These are phyloP conservation scores for Corythaeola cristata DNA, from an alignment of 2,113 vertebrate species.

Conservation along the genomic window DNA sequence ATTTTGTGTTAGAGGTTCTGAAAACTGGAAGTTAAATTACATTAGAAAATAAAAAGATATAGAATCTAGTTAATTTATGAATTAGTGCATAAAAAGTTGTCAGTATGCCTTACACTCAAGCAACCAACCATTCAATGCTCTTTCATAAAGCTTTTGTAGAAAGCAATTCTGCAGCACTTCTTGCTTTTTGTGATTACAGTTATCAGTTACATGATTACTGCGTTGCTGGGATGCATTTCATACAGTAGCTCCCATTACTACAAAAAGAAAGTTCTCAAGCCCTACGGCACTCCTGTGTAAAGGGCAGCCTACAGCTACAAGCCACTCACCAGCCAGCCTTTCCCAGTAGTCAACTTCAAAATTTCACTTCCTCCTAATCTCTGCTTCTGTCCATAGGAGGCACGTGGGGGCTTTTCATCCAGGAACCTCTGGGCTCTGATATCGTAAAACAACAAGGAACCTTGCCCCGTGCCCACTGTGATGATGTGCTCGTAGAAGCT, in stretches of 20 bases:
- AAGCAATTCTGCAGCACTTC: background rate
- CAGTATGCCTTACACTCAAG: background rate
- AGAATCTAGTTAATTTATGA: background rate
- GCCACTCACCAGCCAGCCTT: slow-evolving; percentile 93
- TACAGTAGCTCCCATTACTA: background rate
- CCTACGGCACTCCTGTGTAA: accelerated
- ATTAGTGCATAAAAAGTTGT: background rate
- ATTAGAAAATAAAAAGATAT: background rate
- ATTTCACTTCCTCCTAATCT: slow-evolving; percentile 83
- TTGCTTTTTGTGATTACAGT: background rate
- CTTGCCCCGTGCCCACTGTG: slow-evolving; percentile 96
- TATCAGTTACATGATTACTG: background rate
- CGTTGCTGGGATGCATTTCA: background rate
- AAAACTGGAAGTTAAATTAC: background rate
- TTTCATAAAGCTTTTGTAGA: background rate
- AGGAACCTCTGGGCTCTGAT: slow-evolving; percentile 95
- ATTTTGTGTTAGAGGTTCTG: background rate
- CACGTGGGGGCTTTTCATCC: slow-evolving; percentile 79
- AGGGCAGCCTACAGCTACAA: background rate
- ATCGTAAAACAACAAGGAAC: slow-evolving; percentile 94
- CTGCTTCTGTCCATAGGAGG: slow-evolving; percentile 76
- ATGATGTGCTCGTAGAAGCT: slow-evolving; percentile 99
- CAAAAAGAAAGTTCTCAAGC: background rate
- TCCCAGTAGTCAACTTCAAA: slow-evolving; percentile 91
- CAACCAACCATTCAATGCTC: background rate